Evolutionary conservation across 1,140 invertebrate genomes (phyloP).

Genomic region (Acromyrmex heyeri): DNA sequence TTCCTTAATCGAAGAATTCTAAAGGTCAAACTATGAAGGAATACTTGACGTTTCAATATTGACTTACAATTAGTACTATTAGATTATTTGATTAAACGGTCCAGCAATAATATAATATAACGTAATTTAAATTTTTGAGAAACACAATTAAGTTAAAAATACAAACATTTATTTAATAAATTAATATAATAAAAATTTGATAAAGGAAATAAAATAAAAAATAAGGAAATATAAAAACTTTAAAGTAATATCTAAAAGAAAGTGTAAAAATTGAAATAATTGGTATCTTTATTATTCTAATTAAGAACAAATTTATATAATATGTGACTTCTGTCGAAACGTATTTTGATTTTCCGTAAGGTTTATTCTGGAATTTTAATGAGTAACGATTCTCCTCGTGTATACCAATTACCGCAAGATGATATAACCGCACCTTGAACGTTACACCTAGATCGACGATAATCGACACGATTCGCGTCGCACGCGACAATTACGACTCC

Average conservation of each 20-base stretch:
- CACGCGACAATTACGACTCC: conserved; percentile 72
- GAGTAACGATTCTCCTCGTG: neutral
- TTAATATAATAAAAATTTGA: neutral
- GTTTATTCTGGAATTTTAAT: conserved; percentile 5
- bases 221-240: neutral
- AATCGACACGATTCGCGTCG: conserved; percentile 32
- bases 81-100: neutral
- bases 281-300: neutral
- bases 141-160: no score
- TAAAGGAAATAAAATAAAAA: neutral
- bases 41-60: neutral
- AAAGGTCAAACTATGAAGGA: neutral
- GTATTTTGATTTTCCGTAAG: neutral
- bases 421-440: neutral
- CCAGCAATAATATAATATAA: neutral
- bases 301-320: neutral
- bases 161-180: neutral
- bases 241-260: neutral
- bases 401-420: neutral
- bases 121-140: neutral
- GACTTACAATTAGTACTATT: no score
- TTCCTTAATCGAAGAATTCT: conserved; percentile 20
- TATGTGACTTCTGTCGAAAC: neutral
- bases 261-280: neutral
- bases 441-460: neutral